These are phyloP conservation scores for Thermophis baileyi DNA, from an alignment of 2,113 vertebrate species.

Conservation along the genomic window DNA sequence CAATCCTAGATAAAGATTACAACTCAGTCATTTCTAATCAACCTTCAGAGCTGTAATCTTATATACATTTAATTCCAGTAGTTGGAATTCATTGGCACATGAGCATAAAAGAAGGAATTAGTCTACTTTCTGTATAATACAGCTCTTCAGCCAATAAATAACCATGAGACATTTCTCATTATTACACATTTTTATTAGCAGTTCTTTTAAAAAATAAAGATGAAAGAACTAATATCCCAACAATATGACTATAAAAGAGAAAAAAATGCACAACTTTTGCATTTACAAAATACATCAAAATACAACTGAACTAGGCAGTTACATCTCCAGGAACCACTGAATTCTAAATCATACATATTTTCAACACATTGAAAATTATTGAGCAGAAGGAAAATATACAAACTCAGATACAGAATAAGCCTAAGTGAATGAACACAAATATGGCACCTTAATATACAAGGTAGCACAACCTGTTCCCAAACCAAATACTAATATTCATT, in stretches of 20 bases:
- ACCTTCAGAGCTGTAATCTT: neutral
- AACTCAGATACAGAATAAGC: conserved; percentile 32
- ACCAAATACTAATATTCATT: conserved; percentile 26
- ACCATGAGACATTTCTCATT: conserved; percentile 17
- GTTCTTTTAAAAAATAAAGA: conserved; percentile 1
- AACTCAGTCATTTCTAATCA: neutral
- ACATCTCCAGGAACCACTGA: neutral
- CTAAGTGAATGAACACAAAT: conserved; percentile 30
- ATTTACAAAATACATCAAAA: conserved; percentile 21
- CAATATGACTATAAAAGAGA: neutral
- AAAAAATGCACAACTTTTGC: conserved; percentile 4
- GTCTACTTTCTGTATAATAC: neutral
- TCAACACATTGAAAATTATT: conserved; percentile 30
- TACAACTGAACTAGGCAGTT: conserved; percentile 6
- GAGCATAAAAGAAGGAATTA: neutral
- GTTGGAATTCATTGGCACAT: neutral
- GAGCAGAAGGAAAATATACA: conserved; percentile 44
- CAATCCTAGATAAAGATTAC: neutral
- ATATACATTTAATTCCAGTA: neutral
- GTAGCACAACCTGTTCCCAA: conserved; percentile 19
- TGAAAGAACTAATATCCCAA: conserved; percentile 19
- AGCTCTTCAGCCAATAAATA: conserved; percentile 20
- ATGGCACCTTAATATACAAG: conserved; percentile 19
- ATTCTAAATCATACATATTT: conserved; percentile 40
- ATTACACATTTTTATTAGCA: conserved; percentile 19